phyloP scores from a whole-genome alignment of 2,888 invertebrate genomes.

The Cephalotes varians region DNA sequence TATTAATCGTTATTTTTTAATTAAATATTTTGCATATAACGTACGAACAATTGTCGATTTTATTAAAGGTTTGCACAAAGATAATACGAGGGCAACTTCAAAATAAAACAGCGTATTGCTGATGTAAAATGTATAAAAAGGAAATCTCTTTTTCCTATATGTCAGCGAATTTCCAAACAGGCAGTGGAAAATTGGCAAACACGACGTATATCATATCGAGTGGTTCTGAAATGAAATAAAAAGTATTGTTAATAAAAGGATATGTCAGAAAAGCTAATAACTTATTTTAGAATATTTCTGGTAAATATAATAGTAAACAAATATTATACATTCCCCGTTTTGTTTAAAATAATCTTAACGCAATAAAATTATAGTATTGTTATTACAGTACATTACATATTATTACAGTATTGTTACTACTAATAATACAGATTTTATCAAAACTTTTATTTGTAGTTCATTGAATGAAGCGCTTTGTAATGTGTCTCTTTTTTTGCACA shows the following conservation, averaged over 20 bases:
- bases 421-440: not conserved
- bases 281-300: not conserved
- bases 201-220: not conserved
- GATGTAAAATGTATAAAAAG: not conserved
- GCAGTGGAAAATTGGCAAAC: not conserved
- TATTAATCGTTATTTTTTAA: not conserved
- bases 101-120: not conserved
- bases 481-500: not conserved
- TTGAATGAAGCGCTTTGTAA: not conserved
- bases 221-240: not conserved
- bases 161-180: slow-evolving; percentile 3
- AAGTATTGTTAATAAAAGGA: not conserved
- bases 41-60: not conserved
- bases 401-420: not conserved
- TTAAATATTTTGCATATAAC: not conserved
- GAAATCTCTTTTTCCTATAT: not conserved
- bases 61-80: not conserved
- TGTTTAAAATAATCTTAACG: not conserved
- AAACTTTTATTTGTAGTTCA: not conserved
- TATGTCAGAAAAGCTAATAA: not conserved
- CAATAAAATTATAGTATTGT: not conserved
- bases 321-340: not conserved
- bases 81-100: not conserved
- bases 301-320: not conserved
- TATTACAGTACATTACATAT: not conserved